Evolutionary conservation across 2,113 vertebrate species (phyloP), one percentile per base, ranked within the genome.

Genomic region (Ancistrus triradiatus): DNA sequence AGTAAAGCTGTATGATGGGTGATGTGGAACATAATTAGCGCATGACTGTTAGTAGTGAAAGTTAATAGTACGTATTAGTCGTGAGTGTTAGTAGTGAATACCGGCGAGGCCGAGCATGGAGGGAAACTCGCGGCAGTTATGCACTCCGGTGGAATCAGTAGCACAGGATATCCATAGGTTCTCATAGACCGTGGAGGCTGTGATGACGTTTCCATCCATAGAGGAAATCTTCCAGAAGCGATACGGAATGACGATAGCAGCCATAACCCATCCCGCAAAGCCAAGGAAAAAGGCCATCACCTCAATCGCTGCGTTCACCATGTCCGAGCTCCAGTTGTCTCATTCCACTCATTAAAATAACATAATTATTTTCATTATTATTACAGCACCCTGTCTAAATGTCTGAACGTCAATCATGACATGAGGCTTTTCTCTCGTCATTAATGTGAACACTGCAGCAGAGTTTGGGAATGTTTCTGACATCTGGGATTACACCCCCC

Each of bases 161-260:
- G 90, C 85, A 40, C 89, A 93, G 77, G 87, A 92, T 59, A 90
- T 87, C 91, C 90, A 93, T 0, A 94, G 81, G 76, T 95, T 93
- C 80, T 91, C 88, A 63, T 87, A 93, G 80, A 91, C 77, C 70
- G 87, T 90, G 43, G 85, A 88, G 59, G 87, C 89, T 42, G 90
- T 93, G 71, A 94, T 92, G 59, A 91, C 87, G 0, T 80, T 91
- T 53, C 91, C 91, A 0, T 92, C 82, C 50, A 91, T 78, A 4
- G 78, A 35, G 1, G 83, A 87, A 4, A 81, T 78, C 61, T 61
- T 84, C 85, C 84, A 89, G 76, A 83, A 79, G 42, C 72, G 75
- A 59, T 88, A 79, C 3, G 81, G 75, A 38, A 88, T 49, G 7
- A 80, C 51, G 1, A 84, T 2, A 6, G 78, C 80, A 6, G 78